These are phyloP conservation scores for Crossaster papposus DNA, from an alignment of 53 echinoderm and acorn worm genomes.

Conservation along the genomic window DNA sequence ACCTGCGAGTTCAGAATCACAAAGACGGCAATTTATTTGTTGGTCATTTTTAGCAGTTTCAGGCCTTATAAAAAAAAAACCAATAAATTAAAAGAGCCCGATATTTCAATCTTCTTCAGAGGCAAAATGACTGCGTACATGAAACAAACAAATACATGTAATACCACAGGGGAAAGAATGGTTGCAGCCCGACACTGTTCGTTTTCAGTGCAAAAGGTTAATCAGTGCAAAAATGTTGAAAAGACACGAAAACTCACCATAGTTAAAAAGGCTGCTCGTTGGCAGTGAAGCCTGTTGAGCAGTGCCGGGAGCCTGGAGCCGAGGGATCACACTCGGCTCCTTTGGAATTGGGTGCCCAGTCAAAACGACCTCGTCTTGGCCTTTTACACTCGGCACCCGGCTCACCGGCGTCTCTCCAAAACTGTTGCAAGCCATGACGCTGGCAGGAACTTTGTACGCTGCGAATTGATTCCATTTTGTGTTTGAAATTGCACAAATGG, in stretches of 20 bases:
- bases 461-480: conserved; percentile 14
- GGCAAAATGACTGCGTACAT: too few relatives aligned
- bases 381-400: not conserved
- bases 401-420: not conserved
- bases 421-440: conserved; percentile 28
- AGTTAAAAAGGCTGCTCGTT: conserved; percentile 81
- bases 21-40: not conserved
- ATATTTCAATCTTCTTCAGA: too few relatives aligned
- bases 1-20: conserved; percentile 19
- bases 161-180: too few relatives aligned
- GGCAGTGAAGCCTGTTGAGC: conserved; percentile 51
- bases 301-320: conserved; percentile 5
- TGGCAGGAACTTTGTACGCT: not conserved
- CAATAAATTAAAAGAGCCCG: too few relatives aligned
- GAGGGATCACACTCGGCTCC: not conserved
- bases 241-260: conserved; percentile 63
- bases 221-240: too few relatives aligned
- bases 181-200: too few relatives aligned
- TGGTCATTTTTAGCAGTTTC: not conserved
- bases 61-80: not conserved
- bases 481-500: not conserved
- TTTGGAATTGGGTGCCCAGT: not conserved
- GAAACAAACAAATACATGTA: too few relatives aligned
- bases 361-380: not conserved
- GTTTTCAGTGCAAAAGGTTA: too few relatives aligned